Base-by-base conservation (phyloP, 2,113 vertebrate species). In the Mellivora capensis region DNA sequence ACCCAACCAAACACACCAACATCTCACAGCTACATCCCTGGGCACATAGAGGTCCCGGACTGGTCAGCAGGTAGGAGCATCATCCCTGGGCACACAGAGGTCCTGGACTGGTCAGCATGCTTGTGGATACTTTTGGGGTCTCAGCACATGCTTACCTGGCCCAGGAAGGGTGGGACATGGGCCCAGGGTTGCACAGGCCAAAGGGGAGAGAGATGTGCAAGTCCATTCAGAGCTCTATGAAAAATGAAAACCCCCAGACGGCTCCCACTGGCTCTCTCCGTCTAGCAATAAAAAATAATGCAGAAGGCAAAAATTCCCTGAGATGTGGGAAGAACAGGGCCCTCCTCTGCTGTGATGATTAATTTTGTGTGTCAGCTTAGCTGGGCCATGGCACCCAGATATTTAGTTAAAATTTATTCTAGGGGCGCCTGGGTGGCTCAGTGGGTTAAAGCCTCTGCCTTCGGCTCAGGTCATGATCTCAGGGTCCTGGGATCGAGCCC, bases 41-140 rank as follows among this genome's bases (percentile, higher is more conserved):
- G 44, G 57, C 31, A 57, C 57, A 64, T 7, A 23, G 9, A 15
- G 13, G 34, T 5, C 5, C 34, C 1, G 0, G 34, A 2, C 62
- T 17, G 7, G 42, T 52, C 39, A 20, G 59, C 0, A 6, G 34
- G 31, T 0, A 6, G 80, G 44, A 47, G 42, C 6, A 6, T 42
- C 13, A 14, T 31, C 59, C 13, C 39, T 39, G 49, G n/a, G 59
- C 34, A 57, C 57, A 67, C 8, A 25, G 10, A 17, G 14, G n/a
- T 6, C 6, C 42, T 0, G 0, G n/a, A 2, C 64, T 18, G 8
- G 44, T 54, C 18, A 10, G 67, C 27, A 21, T 34, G 9, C 59
- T 2, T 39, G 42, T 3, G 44, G 12, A 27, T 5, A 64, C n/a
- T 62, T 31, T 31, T 3, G 4, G 20, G 20, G 7, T 62, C 62